A percentile compares a stretch with the other conserved stretches of the same genome.
Evolutionary conservation across 1,140 invertebrate species (phyloP).

Genomic region (Dryas iulia): DNA sequence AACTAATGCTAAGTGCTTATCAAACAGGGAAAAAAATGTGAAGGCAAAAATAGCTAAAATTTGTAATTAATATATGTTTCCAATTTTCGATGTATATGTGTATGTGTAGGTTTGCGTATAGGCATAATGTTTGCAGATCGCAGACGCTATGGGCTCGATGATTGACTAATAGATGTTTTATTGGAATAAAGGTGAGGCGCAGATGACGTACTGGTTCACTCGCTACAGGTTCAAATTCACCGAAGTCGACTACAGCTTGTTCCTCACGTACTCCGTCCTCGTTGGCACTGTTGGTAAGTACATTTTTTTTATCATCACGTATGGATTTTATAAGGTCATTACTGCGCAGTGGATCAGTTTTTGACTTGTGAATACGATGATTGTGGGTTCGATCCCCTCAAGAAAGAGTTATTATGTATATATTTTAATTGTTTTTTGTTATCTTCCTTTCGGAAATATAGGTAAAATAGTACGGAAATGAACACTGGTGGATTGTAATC

Average conservation of each 20-base stretch:
- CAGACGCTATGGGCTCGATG: constrained; percentile 39
- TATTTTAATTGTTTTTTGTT: too few species aligned
- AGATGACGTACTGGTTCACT: constrained; percentile 78
- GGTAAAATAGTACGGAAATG: too few species aligned
- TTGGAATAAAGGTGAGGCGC: constrained; percentile 74
- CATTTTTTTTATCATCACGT: constrained; percentile 3
- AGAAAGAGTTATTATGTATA: too few species aligned
- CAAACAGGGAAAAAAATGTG: too few species aligned
- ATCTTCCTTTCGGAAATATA: too few species aligned
- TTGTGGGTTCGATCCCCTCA: too few species aligned
- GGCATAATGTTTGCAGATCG: constrained; percentile 59
- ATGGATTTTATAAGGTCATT: too few species aligned
- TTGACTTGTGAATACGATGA: too few species aligned
- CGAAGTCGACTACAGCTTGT: constrained; percentile 78
- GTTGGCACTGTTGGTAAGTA: constrained; percentile 73
- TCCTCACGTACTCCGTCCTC: constrained; percentile 74
- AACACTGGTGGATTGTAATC: too few species aligned
- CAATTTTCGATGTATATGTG: background rate
- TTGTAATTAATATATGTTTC: background rate
- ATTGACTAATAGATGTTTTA: constrained; percentile 67
- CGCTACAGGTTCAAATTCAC: constrained; percentile 78
- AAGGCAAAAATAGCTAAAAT: too few species aligned
- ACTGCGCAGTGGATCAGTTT: too few species aligned
- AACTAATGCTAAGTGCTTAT: too few species aligned
- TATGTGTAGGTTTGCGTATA: constrained; percentile 13